Evolutionary conservation across 2,888 invertebrate species (phyloP).

Genomic region (Hirtodrosophila trivittata): DNA sequence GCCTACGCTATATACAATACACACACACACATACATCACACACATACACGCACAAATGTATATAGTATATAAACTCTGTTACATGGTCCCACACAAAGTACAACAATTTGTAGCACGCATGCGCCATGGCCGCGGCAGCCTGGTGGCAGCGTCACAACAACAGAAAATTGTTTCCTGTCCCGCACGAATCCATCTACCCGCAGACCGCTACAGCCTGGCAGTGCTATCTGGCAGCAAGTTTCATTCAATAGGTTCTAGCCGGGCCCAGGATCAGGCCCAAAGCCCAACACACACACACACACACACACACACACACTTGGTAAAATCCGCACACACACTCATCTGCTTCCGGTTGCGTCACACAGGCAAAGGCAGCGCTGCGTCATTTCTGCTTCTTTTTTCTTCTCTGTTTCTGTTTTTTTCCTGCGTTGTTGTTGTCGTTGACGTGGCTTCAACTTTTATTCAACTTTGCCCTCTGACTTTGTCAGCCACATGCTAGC

Average conservation of each 20-base stretch:
- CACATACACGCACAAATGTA: conserved; percentile 14
- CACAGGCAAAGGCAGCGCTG: conserved; percentile 51
- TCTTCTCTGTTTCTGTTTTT: conserved; percentile 6
- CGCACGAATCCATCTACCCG: not conserved
- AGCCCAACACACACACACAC: conserved; percentile 7
- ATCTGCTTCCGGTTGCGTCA: conserved; percentile 74
- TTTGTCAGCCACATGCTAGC: conserved; percentile 51
- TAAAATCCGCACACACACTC: conserved; percentile 16
- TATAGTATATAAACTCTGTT: conserved; percentile 14
- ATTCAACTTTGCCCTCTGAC: conserved; percentile 81
- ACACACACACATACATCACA: not conserved
- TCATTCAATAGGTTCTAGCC: conserved; percentile 66
- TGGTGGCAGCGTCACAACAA: conserved; percentile 18
- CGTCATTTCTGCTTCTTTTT: conserved; percentile 58
- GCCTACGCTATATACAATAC: conserved; percentile 27
- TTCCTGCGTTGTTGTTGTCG: conserved; percentile 12
- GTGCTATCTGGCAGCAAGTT: conserved; percentile 49
- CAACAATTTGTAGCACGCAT: conserved; percentile 58
- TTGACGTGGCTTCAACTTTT: conserved; percentile 67
- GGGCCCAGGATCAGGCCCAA: conserved; percentile 37
- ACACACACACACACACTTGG: not conserved
- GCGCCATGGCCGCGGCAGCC: conserved; percentile 38
- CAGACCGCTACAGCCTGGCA: conserved; percentile 3
- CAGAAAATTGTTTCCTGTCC: conserved; percentile 44
- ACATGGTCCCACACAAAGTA: conserved; percentile 19